Evolutionary conservation across 1,140 invertebrate genomes (phyloP).

Genomic region (Gryon sp.): DNA sequence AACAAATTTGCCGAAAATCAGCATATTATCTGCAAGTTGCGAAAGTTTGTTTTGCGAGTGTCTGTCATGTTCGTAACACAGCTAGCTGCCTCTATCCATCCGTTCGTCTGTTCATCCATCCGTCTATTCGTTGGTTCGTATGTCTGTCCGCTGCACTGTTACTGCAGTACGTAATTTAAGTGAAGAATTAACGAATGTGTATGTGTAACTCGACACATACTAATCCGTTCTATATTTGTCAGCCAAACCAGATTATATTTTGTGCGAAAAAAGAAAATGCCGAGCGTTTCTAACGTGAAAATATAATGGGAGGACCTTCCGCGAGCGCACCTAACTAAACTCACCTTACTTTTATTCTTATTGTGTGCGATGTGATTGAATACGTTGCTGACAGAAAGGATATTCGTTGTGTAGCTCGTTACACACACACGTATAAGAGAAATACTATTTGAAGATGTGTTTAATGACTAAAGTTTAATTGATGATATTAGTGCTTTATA

Average conservation of each 20-base stretch:
- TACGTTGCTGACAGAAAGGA: constrained; percentile 28
- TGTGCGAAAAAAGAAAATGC: constrained; percentile 40
- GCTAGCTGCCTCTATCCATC: constrained; percentile 35
- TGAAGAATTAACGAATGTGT: constrained; percentile 60
- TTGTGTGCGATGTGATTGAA: constrained; percentile 11
- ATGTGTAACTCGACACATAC: constrained; percentile 24
- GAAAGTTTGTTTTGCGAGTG: constrained; percentile 3
- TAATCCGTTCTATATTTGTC: constrained; percentile 61
- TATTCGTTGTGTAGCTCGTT: background rate
- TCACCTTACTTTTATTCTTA: background rate
- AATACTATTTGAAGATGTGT: background rate
- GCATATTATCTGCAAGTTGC: constrained; percentile 9
- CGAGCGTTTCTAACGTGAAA: constrained; percentile 25
- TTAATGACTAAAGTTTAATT: background rate
- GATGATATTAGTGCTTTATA: background rate
- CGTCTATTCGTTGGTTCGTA: constrained; percentile 43
- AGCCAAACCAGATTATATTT: constrained; percentile 45
- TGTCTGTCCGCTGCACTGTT: constrained; percentile 44
- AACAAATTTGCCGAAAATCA: too few relatives aligned
- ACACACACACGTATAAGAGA: background rate
- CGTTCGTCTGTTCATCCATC: constrained; percentile 50
- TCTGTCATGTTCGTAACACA: background rate
- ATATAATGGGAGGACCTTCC: constrained; percentile 32
- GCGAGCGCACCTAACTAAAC: constrained; percentile 1
- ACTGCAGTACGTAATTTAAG: constrained; percentile 53